phyloP scores from a whole-genome alignment of 2,797 vertebrate species.

The Neosalanx taihuensis region DNA sequence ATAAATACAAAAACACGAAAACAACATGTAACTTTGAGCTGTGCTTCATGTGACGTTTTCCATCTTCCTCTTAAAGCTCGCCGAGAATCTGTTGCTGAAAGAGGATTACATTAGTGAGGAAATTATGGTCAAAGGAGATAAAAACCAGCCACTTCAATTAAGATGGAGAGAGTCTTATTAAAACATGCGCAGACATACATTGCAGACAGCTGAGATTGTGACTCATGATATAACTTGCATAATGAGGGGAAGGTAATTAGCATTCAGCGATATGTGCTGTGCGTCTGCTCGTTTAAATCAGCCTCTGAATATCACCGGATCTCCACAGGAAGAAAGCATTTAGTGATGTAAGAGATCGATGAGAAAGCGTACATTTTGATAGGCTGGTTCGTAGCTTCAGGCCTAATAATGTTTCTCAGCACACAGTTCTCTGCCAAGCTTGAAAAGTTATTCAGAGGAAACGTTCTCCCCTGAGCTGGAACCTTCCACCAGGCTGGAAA shows the following conservation, averaged over 20 bases:
- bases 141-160: slow-evolving; percentile 33
- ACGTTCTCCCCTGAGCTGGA: slow-evolving; percentile 18
- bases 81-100: slow-evolving; percentile 18
- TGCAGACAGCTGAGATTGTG: background rate
- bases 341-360: background rate
- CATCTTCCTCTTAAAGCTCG: slow-evolving; percentile 15
- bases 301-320: background rate
- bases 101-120: slow-evolving; percentile 37
- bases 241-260: slow-evolving; percentile 16
- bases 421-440: background rate
- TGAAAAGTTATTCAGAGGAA: background rate
- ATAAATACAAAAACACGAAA: too few relatives aligned
- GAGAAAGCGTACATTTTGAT: background rate
- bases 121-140: slow-evolving; percentile 34
- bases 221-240: slow-evolving; percentile 12
- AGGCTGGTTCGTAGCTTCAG: background rate
- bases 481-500: slow-evolving; percentile 15
- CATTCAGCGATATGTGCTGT: slow-evolving; percentile 8
- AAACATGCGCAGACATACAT: slow-evolving; percentile 25
- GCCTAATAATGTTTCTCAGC: slow-evolving; percentile 20
- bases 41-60: slow-evolving; percentile 38
- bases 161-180: slow-evolving; percentile 21
- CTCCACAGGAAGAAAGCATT: background rate
- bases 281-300: too few relatives aligned
- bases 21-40: slow-evolving; percentile 28